phyloP scores from a whole-genome alignment of 2,113 vertebrate species.

The Mesitornis unicolor region DNA sequence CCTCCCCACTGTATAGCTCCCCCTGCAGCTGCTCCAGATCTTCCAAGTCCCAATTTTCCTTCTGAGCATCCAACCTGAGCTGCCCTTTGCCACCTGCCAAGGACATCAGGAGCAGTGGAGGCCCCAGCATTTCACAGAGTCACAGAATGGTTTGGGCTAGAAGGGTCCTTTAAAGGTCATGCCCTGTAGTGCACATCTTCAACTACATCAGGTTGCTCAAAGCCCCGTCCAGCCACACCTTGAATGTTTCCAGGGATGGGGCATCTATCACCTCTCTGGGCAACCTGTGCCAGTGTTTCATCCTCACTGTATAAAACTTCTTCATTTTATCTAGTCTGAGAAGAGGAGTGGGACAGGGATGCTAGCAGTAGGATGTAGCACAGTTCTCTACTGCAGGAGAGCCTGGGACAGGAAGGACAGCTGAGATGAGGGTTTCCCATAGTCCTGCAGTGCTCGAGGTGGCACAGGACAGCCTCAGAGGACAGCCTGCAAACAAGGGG shows the following conservation, averaged over 20 bases:
- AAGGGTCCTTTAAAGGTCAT: neutral
- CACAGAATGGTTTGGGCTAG: neutral
- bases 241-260: neutral
- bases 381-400: neutral
- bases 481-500: neutral
- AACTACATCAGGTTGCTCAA: neutral
- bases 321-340: neutral
- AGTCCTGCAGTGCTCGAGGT: neutral
- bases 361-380: neutral
- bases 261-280: neutral
- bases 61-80: neutral
- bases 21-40: neutral
- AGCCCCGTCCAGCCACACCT: neutral
- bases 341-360: neutral
- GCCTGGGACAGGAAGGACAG: rapidly evolving
- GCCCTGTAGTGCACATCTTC: neutral
- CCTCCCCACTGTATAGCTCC: neutral
- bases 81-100: neutral
- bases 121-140: neutral
- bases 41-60: neutral
- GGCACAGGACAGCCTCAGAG: neutral
- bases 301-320: neutral
- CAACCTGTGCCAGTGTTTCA: neutral
- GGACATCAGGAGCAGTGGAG: neutral
- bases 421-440: neutral